Evolutionary conservation across 2,113 vertebrate genomes (phyloP).

Genomic region (Lepidothrix coronata): DNA sequence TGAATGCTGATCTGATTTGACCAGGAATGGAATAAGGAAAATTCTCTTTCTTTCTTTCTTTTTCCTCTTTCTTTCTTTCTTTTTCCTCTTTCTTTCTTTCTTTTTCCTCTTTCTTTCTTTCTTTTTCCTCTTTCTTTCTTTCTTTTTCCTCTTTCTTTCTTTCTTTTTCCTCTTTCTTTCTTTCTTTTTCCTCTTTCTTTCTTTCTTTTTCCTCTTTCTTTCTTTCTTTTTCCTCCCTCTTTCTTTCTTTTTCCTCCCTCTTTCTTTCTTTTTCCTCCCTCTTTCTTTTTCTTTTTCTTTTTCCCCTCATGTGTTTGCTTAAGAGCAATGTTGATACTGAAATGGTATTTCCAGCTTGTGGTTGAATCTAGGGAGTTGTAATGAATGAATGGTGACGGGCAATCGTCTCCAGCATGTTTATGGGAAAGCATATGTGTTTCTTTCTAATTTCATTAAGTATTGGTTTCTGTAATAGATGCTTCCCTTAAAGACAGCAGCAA

Average conservation of each 20-base stretch:
- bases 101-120: background rate
- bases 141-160: too few relatives aligned
- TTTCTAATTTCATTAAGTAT: conserved; percentile 58
- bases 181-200: too few relatives aligned
- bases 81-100: background rate
- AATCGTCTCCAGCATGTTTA: conserved; percentile 57
- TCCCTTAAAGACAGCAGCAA: conserved; percentile 64
- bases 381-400: conserved; percentile 44
- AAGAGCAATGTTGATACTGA: conserved; percentile 31
- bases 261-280: too few relatives aligned
- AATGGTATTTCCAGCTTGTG: conserved; percentile 58
- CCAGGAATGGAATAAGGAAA: background rate
- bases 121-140: too few relatives aligned
- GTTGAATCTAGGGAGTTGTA: conserved; percentile 59
- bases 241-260: rapidly evolving
- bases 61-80: background rate
- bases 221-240: too few relatives aligned
- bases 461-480: conserved; percentile 70
- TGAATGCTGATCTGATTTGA: background rate
- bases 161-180: too few relatives aligned
- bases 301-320: background rate
- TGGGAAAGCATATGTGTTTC: conserved; percentile 58
- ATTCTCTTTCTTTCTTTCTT: rapidly evolving
- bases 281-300: too few relatives aligned
- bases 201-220: too few relatives aligned